These are phyloP conservation scores for Lasioglossum albipes DNA, from an alignment of 1,140 invertebrate species.

Conservation along the genomic window DNA sequence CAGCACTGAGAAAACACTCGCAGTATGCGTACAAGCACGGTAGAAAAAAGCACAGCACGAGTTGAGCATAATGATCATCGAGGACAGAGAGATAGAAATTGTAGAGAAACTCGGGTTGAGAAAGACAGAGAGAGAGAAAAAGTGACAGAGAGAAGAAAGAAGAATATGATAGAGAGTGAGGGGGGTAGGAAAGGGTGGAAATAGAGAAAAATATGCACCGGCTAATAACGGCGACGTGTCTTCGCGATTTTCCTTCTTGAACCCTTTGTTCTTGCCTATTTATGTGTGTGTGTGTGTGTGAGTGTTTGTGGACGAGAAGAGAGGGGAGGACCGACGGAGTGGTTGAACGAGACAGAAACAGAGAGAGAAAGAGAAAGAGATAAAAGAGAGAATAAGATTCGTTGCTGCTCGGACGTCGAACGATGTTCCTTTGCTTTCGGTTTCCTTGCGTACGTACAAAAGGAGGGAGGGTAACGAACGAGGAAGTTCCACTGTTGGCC, in stretches of 20 bases:
- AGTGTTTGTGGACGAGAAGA: neutral
- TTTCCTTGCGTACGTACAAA: constrained; percentile 36
- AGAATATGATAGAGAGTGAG: too few relatives aligned
- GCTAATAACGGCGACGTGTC: constrained; percentile 42
- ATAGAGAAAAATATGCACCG: constrained; percentile 34
- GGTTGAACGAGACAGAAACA: neutral
- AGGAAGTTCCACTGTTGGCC: neutral
- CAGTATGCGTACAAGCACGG: constrained; percentile 60
- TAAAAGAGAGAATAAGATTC: constrained; percentile 30
- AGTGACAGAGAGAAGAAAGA: too few relatives aligned
- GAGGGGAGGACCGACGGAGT: neutral
- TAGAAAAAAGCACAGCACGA: constrained; percentile 73
- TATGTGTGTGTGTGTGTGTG: neutral
- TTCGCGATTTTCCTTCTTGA: constrained; percentile 22
- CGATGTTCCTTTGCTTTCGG: neutral
- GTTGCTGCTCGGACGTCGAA: constrained; percentile 45
- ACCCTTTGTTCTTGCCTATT: neutral
- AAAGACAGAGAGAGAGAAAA: too few relatives aligned
- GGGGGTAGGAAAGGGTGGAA: too few relatives aligned
- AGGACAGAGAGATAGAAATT: constrained; percentile 28
- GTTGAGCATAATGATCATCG: constrained; percentile 69
- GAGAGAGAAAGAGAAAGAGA: too few relatives aligned
- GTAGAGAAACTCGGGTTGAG: too few relatives aligned
- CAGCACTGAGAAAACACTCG: constrained; percentile 65
- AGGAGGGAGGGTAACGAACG: constrained; percentile 9